Percentiles rank a stretch among this genome's conserved stretches.
These are phyloP conservation scores for Arvicanthis niloticus DNA, from an alignment of 2,113 vertebrate species.

Conservation along the genomic window DNA sequence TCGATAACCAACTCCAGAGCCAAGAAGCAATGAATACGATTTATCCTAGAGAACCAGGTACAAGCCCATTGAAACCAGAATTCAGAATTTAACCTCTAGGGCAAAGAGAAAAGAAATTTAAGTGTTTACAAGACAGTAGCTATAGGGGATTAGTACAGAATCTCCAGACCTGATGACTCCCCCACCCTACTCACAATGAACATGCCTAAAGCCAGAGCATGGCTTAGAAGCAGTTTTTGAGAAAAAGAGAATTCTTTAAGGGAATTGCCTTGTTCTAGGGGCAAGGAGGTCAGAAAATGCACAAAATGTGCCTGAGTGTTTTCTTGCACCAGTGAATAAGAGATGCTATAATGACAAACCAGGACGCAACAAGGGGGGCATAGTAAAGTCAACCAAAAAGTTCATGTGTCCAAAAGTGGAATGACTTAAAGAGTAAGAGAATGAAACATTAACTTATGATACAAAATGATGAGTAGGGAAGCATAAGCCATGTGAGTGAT, in stretches of 20 bases:
- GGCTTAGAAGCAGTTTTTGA: neutral
- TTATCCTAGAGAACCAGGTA: neutral
- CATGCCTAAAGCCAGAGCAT: neutral
- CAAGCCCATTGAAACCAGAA: neutral
- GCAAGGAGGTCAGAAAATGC: neutral
- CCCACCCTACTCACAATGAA: neutral
- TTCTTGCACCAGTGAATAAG: neutral
- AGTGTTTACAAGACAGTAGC: neutral
- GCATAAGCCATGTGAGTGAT: neutral
- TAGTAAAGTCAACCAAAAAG: neutral
- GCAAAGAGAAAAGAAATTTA: neutral
- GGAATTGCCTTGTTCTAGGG: neutral
- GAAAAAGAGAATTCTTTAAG: neutral
- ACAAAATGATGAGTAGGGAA: neutral
- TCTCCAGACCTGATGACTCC: neutral
- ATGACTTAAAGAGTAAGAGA: neutral
- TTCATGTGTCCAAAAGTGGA: neutral
- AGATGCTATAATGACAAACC: neutral
- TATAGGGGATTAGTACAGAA: neutral
- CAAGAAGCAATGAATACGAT: neutral
- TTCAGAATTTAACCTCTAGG: neutral
- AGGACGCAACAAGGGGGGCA: accelerated
- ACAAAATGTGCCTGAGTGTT: neutral
- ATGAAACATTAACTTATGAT: neutral
- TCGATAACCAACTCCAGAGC: neutral